These are phyloP conservation scores for Drosophila aff. DNA, from an alignment of 1,140 invertebrate species.

Conservation along the genomic window DNA sequence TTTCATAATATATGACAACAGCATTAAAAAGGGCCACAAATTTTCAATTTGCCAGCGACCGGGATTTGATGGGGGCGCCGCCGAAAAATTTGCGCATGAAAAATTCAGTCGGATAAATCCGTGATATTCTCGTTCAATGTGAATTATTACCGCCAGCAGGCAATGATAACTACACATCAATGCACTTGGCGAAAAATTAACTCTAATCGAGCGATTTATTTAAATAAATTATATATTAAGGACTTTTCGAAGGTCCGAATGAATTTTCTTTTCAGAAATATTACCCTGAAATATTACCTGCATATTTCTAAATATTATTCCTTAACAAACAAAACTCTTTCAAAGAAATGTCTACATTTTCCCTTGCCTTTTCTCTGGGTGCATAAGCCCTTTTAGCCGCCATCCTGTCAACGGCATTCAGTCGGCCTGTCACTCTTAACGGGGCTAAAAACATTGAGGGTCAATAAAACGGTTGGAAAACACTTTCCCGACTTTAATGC, in stretches of 20 bases:
- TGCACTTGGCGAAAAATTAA: not conserved
- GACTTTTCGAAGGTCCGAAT: no score
- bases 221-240: not conserved
- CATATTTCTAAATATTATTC: not conserved
- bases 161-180: conserved; percentile 12
- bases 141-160: conserved; percentile 23
- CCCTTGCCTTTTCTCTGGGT: conserved; percentile 1
- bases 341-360: not conserved
- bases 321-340: not conserved
- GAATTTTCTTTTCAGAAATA: not conserved
- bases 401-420: conserved; percentile 40
- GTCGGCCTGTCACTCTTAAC: conserved; percentile 23
- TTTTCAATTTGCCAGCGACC: conserved; percentile 42
- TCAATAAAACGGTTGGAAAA: conserved; percentile 56
- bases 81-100: conserved; percentile 40
- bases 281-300: not conserved
- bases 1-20: conserved; percentile 50
- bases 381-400: conserved; percentile 14
- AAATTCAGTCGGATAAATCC: conserved; percentile 55
- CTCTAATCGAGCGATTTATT: no score
- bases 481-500: conserved; percentile 37
- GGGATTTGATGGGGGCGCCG: conserved; percentile 32
- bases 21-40: conserved; percentile 44
- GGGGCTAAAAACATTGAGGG: conserved; percentile 50
- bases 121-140: conserved; percentile 33